Base-by-base conservation (phyloP, 2,797 vertebrate species). In the Microctenopoma stevenorrisi region DNA sequence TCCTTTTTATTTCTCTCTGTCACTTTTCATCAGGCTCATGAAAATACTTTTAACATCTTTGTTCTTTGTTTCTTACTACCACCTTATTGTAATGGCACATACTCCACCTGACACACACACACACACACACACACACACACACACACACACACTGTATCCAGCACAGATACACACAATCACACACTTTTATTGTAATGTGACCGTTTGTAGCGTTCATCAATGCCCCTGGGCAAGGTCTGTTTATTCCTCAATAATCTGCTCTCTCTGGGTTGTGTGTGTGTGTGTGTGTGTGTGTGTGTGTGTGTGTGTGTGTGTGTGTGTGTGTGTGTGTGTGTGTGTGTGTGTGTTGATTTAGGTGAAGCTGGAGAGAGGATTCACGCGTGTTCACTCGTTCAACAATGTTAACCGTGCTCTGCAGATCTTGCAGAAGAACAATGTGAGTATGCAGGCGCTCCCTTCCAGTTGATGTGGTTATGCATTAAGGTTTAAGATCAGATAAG, bases 371-470 rank as follows among this genome's bases (percentile, higher is more conserved):
- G 98, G 98, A 78, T 95, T 96, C 90, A 96, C 97, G 33, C 96
- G 95, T 70, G 97, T 99, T 90, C 98, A 99, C 87, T 95, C 97
- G 52, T 93, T 99, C 88, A 99, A 98, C 92, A 99, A 99, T 95
- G 97, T 99, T 92, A 99, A 99, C 94, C 96, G 97, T 71, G 98
- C 97, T 82, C 94, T 99, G 82, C 95, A 95, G 73, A 89, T 99
- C 90, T 89, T 99, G 89, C 96, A 96, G 93, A 98, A 97, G 93
- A 98, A 97, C 91, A 97, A 98, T 76, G 98, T 99, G 92, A 97
- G 98, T 96, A 84, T 8, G 16, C 9, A 0, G 57, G 57, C 49
- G 30, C 35, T 8, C 3, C 47, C 4, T 42, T 71, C 12, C 8
- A 33, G 33, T 28, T 30, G 4, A 40, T 59, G 35, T 42, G 46